Evolutionary conservation across 2,113 vertebrate species (phyloP).

Genomic region (Entelurus aequoreus): DNA sequence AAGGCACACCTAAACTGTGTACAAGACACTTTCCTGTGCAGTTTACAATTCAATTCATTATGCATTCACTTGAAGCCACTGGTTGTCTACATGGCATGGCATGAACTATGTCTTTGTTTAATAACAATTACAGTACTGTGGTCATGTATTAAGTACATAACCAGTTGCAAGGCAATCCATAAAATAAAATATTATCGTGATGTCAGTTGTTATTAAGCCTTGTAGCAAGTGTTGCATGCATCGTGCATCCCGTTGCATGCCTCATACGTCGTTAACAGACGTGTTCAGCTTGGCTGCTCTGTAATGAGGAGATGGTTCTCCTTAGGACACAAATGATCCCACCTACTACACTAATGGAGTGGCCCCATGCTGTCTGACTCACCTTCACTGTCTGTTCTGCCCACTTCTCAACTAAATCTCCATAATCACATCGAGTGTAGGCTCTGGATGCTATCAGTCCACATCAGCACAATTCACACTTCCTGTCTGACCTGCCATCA

Average conservation of each 20-base stretch:
- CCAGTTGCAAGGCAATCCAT: neutral
- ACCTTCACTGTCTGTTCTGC: constrained; percentile 10
- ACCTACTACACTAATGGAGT: neutral
- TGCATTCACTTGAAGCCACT: too few relatives aligned
- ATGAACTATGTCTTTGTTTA: neutral
- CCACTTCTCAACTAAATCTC: constrained; percentile 19
- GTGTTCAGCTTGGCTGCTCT: constrained; percentile 21
- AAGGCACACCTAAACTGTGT: too few relatives aligned
- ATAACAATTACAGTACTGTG: neutral
- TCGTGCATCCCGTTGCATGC: constrained; percentile 10
- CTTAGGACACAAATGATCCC: constrained; percentile 22
- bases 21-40: too few relatives aligned
- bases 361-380: constrained; percentile 9
- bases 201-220: neutral
- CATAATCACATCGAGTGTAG: constrained; percentile 35
- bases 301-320: constrained; percentile 25
- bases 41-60: too few relatives aligned
- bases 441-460: constrained; percentile 28
- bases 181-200: neutral
- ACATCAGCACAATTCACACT: constrained; percentile 17
- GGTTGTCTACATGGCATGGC: too few relatives aligned
- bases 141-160: neutral
- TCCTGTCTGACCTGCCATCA: constrained; percentile 40
- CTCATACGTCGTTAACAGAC: constrained; percentile 21
- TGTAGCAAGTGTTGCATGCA: neutral